Evolutionary conservation across 2,888 invertebrate genomes (phyloP), one percentile per base, ranked within the genome.

Genomic region (Resseliella maxima): DNA sequence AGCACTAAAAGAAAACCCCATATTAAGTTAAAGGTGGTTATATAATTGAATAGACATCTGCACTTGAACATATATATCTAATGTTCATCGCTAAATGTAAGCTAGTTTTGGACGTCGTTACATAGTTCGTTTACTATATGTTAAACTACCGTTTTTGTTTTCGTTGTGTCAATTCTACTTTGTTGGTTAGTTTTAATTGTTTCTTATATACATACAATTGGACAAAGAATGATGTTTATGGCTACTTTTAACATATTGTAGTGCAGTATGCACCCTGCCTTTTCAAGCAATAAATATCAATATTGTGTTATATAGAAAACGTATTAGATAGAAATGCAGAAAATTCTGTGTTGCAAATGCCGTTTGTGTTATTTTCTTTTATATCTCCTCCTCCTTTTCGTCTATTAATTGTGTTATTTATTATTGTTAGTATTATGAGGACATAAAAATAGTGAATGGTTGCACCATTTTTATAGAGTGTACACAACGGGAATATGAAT

Each of bases 341-440:
- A 72, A 59, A 50, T 21, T 10, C 50, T 24, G 59, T 24, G 24
- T 59, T 59, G 50, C n/a, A 24, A n/a, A 24, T 24, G 5, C 24
- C 59, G 59, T 24, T 24, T 24, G 10, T 50, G 50, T 2, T 18
- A 50, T 50, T 50, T 50, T 18, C 15, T 3, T 59, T 59, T 15
- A 59, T 24, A 24, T 18, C 24, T 15, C 5, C 24, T 24, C 15
- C 59, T 24, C 24, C 24, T 15, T 24, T 24, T 24, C 10, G 24
- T 24, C n/a, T 24, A n/a, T 6, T 59, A 6, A 59, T 50, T 50
- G 24, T n/a, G 5, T 24, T 31, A 31, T 31, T 72, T 72, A 31
- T 72, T 72, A 31, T 72, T 72, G 72, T 72, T 72, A 72, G 31
- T 72, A 35, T 72, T 72, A 35, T 72, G 72, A 72, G 72, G 31